These are phyloP conservation scores for Gallinago undulata DNA, from an alignment of 2,113 vertebrate species.

Conservation along the genomic window DNA sequence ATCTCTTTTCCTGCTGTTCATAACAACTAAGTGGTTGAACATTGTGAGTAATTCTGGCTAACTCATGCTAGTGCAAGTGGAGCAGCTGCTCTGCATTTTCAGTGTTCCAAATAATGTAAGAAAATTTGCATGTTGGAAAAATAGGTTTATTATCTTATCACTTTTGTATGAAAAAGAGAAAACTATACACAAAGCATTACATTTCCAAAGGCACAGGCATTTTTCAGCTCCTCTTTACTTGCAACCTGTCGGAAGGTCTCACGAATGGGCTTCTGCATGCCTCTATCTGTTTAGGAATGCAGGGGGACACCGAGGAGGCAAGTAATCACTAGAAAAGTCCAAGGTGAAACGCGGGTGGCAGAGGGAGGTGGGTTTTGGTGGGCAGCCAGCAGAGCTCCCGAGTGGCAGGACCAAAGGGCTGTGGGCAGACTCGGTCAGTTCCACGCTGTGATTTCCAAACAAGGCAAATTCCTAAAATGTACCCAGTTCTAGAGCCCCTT, in stretches of 20 bases:
- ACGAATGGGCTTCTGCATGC: neutral
- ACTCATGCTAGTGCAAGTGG: conserved; percentile 3
- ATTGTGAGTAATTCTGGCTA: conserved; percentile 44
- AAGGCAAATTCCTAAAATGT: neutral
- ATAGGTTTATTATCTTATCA: conserved; percentile 2
- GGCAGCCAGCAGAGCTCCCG: neutral
- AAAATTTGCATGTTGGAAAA: conserved; percentile 39
- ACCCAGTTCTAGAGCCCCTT: neutral
- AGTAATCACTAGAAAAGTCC: neutral
- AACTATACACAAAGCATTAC: neutral
- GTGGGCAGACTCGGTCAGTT: neutral
- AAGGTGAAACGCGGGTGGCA: neutral
- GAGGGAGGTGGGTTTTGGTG: neutral
- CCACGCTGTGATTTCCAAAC: neutral
- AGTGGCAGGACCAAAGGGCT: neutral
- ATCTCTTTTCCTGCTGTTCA: conserved; percentile 42
- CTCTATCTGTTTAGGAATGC: neutral
- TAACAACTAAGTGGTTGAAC: conserved; percentile 35
- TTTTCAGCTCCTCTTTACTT: neutral
- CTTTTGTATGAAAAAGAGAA: neutral
- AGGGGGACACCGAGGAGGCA: neutral
- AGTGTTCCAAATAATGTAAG: conserved; percentile 25
- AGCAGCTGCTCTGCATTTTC: conserved; percentile 56
- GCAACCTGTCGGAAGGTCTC: neutral
- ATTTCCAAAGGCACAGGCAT: neutral